Evolutionary conservation across 2,113 vertebrate species (phyloP).

Genomic region (Phainopepla nitens): DNA sequence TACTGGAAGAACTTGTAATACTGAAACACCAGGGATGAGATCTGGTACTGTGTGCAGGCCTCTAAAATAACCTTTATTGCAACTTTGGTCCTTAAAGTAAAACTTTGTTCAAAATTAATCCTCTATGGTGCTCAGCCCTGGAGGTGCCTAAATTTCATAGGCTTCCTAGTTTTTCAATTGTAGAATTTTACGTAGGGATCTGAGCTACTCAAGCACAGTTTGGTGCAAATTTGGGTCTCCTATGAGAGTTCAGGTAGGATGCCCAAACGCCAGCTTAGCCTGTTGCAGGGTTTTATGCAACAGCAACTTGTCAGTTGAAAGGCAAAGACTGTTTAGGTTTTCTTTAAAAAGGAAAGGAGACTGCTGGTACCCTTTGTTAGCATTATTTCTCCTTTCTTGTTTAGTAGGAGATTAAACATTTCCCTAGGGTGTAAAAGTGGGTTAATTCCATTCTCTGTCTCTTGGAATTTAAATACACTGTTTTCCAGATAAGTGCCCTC

Average conservation of each 20-base stretch:
- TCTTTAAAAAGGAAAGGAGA: neutral
- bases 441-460: neutral
- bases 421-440: neutral
- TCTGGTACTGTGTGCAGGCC: neutral
- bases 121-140: neutral
- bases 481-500: neutral
- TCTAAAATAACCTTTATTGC: neutral
- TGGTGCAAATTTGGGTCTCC: neutral
- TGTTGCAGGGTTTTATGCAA: neutral
- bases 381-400: neutral
- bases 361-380: neutral
- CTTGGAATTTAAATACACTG: neutral
- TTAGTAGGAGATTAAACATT: neutral
- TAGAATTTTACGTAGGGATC: neutral
- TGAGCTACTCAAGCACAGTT: neutral
- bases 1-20: neutral
- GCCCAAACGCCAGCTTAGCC: neutral
- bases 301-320: neutral
- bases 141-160: neutral
- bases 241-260: neutral
- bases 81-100: neutral
- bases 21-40: neutral
- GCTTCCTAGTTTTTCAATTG: neutral
- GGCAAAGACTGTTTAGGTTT: neutral
- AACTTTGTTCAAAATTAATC: neutral